These are phyloP conservation scores for Netelia fuscicornis DNA, from an alignment of 2,888 invertebrate genomes.

Conservation along the genomic window DNA sequence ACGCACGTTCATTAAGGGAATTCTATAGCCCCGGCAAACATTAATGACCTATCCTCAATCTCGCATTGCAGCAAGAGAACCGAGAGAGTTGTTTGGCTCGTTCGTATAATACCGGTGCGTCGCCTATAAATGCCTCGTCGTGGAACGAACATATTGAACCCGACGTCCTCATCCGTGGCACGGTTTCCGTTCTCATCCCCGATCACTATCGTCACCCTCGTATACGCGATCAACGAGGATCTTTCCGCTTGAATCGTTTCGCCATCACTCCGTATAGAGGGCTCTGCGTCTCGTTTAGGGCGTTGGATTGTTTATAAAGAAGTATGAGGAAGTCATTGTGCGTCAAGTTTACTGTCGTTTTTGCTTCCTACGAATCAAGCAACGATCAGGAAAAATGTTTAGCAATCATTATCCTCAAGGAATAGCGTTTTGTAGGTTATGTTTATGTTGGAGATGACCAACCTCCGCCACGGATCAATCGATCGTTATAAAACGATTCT, in stretches of 20 bases:
- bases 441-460: too few species aligned
- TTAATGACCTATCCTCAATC: slow-evolving; percentile 49
- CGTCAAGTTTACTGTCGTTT: too few species aligned
- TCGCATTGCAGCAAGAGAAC: not conserved
- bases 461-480: too few species aligned
- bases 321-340: too few species aligned
- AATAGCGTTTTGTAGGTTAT: too few species aligned
- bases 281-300: not conserved
- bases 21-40: slow-evolving; percentile 39
- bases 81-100: slow-evolving; percentile 23
- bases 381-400: too few species aligned
- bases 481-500: too few species aligned
- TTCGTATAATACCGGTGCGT: slow-evolving; percentile 14
- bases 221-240: not conserved
- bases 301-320: not conserved
- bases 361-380: too few species aligned
- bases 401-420: too few species aligned
- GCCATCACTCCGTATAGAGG: not conserved
- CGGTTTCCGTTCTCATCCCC: slow-evolving; percentile 1
- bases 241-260: not conserved
- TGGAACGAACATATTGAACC: slow-evolving; percentile 28
- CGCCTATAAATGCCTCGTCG: slow-evolving; percentile 39
- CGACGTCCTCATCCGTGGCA: slow-evolving; percentile 31
- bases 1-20: slow-evolving; percentile 33
- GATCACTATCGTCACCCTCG: not conserved